phyloP scores from a whole-genome alignment of 2,888 invertebrate species.

The Trichogramma dendrolimi region DNA sequence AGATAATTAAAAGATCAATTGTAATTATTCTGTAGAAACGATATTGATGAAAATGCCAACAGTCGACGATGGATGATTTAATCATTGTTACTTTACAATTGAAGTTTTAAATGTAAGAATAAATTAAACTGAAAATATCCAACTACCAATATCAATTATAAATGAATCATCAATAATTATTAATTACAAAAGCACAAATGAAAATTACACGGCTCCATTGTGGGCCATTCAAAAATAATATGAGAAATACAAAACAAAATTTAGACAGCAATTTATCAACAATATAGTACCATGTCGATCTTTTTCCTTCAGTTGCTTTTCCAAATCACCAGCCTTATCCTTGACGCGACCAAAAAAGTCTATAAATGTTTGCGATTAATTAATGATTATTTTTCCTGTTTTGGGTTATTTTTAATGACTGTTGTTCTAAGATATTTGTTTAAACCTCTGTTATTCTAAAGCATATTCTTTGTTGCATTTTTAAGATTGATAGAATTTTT shows the following conservation, averaged over 20 bases:
- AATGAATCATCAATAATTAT: not conserved
- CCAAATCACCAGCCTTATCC: constrained; percentile 92
- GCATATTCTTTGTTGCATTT: too few species aligned
- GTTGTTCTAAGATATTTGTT: too few species aligned
- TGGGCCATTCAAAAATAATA: too few species aligned
- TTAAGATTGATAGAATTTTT: too few species aligned
- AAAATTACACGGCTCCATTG: too few species aligned
- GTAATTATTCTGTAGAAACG: not conserved
- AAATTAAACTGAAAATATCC: constrained; percentile 5
- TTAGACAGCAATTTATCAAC: constrained; percentile 15
- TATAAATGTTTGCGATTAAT: constrained; percentile 47
- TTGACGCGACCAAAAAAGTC: constrained; percentile 96
- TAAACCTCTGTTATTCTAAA: too few species aligned
- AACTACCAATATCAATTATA: not conserved
- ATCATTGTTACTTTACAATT: not conserved
- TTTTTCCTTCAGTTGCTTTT: constrained; percentile 85
- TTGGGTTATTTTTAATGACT: too few species aligned
- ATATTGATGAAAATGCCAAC: not conserved
- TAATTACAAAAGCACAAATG: constrained; percentile 1
- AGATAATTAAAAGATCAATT: constrained; percentile 12
- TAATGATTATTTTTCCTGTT: constrained; percentile 11
- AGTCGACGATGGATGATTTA: constrained; percentile 15
- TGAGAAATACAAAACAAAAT: too few species aligned
- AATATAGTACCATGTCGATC: constrained; percentile 73
- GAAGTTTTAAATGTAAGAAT: not conserved